Evolutionary conservation across 1,140 invertebrate species (phyloP), one percentile per base, ranked within the genome.

Genomic region (Helicoverpa zea): DNA sequence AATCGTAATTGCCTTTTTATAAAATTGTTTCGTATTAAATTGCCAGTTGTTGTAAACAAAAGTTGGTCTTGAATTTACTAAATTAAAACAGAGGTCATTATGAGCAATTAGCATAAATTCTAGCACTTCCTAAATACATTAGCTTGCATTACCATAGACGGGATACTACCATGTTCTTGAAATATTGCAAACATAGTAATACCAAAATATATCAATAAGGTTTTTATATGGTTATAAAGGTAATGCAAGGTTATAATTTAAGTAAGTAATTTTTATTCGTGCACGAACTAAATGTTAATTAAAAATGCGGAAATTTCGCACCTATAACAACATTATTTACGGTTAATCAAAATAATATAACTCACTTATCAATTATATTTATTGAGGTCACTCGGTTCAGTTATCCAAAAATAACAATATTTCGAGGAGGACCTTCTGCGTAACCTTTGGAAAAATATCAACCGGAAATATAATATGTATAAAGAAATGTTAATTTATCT

Each of bases 351-450:
- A 68, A 18, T 68, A 68, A 68, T 49, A 16, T 49, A 49, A 68
- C 64, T 18, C n/a, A 68, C 43, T 18, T n/a, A 9, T 49, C 16
- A 43, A 68, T 66, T 68, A 68, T 49, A 43, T 16, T 16, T 68
- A 49, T 68, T 68, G 18, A 68, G 64, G 64, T 68, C 64, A 68
- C 16, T 49, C 14, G 35, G 7, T 66, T 43, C 64, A 68, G 35
- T 68, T 49, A 68, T 68, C 43, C 64, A 68, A 68, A 68, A 68
- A 68, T 68, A 68, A 68, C 49, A 49, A 43, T 68, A 49, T 68
- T 49, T 68, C 13, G 64, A 68, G 43, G 49, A 49, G 43, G 64
- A 68, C n/a, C 49, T 16, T 68, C 16, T 68, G 12, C 0, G 64
- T 68, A 49, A 68, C 64, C n/a, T 68, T 68, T 68, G 43, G 64